Base-by-base conservation (phyloP, 2,113 vertebrate species). In the Tricholaema leucomelas region DNA sequence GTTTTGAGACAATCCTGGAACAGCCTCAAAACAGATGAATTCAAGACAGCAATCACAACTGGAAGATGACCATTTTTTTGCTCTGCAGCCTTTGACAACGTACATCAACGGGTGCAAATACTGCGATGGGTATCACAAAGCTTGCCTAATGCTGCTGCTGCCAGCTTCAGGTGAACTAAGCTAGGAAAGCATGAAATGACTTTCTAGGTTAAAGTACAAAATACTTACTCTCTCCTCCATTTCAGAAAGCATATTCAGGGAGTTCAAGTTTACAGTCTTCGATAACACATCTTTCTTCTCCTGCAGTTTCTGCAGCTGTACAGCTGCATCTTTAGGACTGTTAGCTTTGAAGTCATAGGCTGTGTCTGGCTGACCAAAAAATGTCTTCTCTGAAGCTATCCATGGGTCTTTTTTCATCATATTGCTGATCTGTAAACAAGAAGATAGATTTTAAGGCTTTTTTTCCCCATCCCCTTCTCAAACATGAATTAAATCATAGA, bases 371-470 rank as follows among this genome's bases (percentile, higher is more conserved):
- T 98, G 98, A 67, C 99, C 98, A 72, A 99, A 99, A 55, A 98
- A 97, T 54, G 97, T 84, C n/a, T 97, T 99, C 82, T 99, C 99
- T 28, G 98, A 92, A 28, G 95, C 94, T 97, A 99, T 99, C 99
- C 99, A 99, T 65, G 98, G 97, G n/a, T 99, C 89, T n/a, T 99
- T 98, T 78, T 98, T 95, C 91, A 99, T 95, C 98, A 99, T 98
- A 75, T 97, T 98, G 35, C 96, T 90, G 40, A 99, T 97, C 99
- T 99, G 94, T 58, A 38, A 89, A 91, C 17, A 91, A 93, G 10
- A 63, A 70, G 31, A 61, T 5, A 56, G 3, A 63, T 4, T 4
- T 2, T 46, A 56, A 88, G 11, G 14, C 2, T 19, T n/a, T 44
- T 50, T 18, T 20, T 56, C 12, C 3, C 1, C 21, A 12, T 1